These are phyloP conservation scores for Siderastrea radians DNA, from an alignment of 92 coral and sea anemone species.

Conservation along the genomic window DNA sequence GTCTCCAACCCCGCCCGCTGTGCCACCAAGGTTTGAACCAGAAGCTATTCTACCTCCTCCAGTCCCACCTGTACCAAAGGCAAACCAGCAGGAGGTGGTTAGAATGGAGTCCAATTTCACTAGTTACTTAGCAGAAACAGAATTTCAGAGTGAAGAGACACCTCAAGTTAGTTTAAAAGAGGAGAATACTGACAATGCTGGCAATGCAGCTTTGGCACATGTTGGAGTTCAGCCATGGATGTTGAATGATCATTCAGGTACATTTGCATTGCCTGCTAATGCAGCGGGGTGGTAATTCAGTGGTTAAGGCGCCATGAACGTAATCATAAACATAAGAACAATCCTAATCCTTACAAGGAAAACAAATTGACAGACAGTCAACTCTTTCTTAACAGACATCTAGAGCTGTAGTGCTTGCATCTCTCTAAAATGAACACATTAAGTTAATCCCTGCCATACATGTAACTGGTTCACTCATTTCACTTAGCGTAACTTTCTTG, in stretches of 20 bases:
- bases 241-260: constrained; percentile 71
- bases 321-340: no score
- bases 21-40: constrained; percentile 64
- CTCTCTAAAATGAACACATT: no score
- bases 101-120: constrained; percentile 28
- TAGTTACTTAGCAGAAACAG: constrained; percentile 36
- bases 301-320: no score
- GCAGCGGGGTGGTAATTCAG: no score
- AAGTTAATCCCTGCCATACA: no score
- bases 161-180: constrained; percentile 8
- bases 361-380: no score
- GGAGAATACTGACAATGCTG: constrained; percentile 17
- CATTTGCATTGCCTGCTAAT: not conserved
- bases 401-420: no score
- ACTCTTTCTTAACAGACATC: no score
- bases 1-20: constrained; percentile 65
- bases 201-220: constrained; percentile 8
- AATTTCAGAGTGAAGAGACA: not conserved
- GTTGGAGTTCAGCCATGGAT: constrained; percentile 59
- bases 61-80: constrained; percentile 47
- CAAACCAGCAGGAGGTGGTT: constrained; percentile 20
- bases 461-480: no score
- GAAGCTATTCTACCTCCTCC: constrained; percentile 52
- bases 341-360: no score
- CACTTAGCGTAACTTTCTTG: no score